Evolutionary conservation across 2,797 vertebrate genomes (phyloP), one percentile per base, ranked within the genome.

Genomic region (Peromyscus nudipes): DNA sequence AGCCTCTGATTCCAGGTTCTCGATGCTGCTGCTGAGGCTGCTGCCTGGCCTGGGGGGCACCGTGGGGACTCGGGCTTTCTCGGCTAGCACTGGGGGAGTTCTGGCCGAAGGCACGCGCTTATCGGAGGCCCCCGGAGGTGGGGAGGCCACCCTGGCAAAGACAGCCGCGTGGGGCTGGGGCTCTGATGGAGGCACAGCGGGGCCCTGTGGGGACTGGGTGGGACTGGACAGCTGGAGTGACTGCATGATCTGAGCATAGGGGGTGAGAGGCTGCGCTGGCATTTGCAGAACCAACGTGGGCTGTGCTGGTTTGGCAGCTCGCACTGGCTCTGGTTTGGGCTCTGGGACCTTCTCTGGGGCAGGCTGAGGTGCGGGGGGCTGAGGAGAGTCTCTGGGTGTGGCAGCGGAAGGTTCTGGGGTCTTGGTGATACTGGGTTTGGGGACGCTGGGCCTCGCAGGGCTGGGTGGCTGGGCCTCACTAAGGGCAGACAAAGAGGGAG

Each of bases 241-340:
- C 98, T 99, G 99, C 98, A 99, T 99, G 95, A 99, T 99, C 96
- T 99, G 99, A 57, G 99, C 99, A 31, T 99, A 99, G 40, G 94
- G 98, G 43, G 99, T 97, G 34, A 96, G 71, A 0, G 97, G 97
- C 90, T 69, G 91, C 0, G 27, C 55, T 0, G 96, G 67, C 8
- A 19, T 46, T 0, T n/a, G 86, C 7, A 93, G 57, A 25, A 62
- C 86, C 31, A 19, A 8, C 0, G 80, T 6, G 57, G 96, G 83
- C 11, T 43, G 87, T 13, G 96, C 27, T 4, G 0, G 3, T 23
- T 62, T 97, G 60, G 84, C 84, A 37, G 84, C 79, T 43, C 77
- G 95, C 19, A 2, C 40, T 90, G 87, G 88, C 4, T 1, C 21
- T 12, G n/a, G 94, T 75, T 49, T 95, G 0, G 92, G n/a, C 34